Conservation (phyloP, 1,140 invertebrate species). For the Chlorops oryzae region DNA sequence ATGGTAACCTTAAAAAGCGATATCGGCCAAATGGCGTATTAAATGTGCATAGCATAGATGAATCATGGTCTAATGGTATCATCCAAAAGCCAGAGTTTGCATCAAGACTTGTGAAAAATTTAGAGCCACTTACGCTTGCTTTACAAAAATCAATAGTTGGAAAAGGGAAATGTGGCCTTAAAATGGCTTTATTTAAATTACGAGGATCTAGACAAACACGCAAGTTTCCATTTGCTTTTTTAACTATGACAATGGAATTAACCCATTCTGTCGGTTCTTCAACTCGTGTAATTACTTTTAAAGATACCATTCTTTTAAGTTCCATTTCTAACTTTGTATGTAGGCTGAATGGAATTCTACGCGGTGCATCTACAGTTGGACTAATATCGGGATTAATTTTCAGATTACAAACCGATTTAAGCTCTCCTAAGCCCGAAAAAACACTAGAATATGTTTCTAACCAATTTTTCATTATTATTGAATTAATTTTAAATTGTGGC, state of each 20-base stretch:
- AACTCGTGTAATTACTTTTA: conserved; percentile 32
- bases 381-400: conserved; percentile 16
- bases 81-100: conserved; percentile 48
- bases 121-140: conserved; percentile 33
- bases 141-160: conserved; percentile 45
- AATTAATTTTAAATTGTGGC: conserved; percentile 3
- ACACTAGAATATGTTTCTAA: conserved; percentile 1
- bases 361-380: conserved; percentile 28
- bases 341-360: conserved; percentile 40
- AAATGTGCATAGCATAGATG: conserved; percentile 48
- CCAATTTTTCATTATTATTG: neutral
- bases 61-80: conserved; percentile 41
- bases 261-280: conserved; percentile 47
- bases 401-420: conserved; percentile 7
- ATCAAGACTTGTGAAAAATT: conserved; percentile 47
- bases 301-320: conserved; percentile 28
- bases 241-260: conserved; percentile 41
- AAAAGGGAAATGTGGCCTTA: conserved; percentile 43
- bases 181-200: conserved; percentile 48
- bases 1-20: conserved; percentile 40
- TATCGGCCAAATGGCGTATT: conserved; percentile 47
- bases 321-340: conserved; percentile 31
- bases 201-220: conserved; percentile 49
- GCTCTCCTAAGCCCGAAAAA: conserved; percentile 5
- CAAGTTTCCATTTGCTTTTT: conserved; percentile 39